These are phyloP conservation scores for Larimichthys crocea DNA, from an alignment of 2,113 vertebrate species.

Conservation along the genomic window DNA sequence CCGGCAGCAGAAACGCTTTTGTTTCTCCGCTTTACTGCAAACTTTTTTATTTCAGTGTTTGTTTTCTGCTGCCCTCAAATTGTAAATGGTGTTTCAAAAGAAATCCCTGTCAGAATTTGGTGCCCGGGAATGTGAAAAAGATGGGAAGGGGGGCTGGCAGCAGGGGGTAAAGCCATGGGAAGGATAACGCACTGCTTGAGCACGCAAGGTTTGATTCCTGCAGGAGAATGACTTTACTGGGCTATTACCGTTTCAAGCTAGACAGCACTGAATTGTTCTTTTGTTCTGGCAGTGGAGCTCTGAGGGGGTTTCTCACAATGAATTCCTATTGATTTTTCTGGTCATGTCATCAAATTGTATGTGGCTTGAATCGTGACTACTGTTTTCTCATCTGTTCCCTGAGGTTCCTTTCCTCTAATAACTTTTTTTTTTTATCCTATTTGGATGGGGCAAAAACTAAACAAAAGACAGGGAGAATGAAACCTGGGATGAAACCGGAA, in stretches of 20 bases:
- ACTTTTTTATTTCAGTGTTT: conserved; percentile 38
- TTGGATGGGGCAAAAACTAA: conserved; percentile 49
- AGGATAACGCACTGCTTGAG: conserved; percentile 66
- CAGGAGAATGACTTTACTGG: conserved; percentile 67
- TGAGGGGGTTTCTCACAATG: conserved; percentile 69
- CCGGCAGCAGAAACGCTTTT: not conserved
- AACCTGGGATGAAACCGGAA: conserved; percentile 22
- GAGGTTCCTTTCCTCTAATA: conserved; percentile 59
- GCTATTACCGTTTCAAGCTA: conserved; percentile 64
- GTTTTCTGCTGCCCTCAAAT: conserved; percentile 39
- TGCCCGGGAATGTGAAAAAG: conserved; percentile 20
- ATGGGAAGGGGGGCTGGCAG: not conserved
- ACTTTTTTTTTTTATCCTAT: conserved; percentile 55
- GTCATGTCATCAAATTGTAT: conserved; percentile 75
- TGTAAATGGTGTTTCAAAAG: conserved; percentile 50
- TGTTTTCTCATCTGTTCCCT: conserved; percentile 73
- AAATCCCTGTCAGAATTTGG: conserved; percentile 44
- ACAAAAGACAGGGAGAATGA: conserved; percentile 42
- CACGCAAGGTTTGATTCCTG: conserved; percentile 69
- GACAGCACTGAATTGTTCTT: conserved; percentile 65
- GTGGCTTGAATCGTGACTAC: conserved; percentile 67
- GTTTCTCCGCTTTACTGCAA: conserved; percentile 13
- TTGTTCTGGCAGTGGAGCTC: conserved; percentile 66
- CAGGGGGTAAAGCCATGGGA: conserved; percentile 40
- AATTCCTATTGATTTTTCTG: conserved; percentile 78